Evolutionary conservation across 1,140 invertebrate genomes (phyloP).

Genomic region (Magallana angulata): DNA sequence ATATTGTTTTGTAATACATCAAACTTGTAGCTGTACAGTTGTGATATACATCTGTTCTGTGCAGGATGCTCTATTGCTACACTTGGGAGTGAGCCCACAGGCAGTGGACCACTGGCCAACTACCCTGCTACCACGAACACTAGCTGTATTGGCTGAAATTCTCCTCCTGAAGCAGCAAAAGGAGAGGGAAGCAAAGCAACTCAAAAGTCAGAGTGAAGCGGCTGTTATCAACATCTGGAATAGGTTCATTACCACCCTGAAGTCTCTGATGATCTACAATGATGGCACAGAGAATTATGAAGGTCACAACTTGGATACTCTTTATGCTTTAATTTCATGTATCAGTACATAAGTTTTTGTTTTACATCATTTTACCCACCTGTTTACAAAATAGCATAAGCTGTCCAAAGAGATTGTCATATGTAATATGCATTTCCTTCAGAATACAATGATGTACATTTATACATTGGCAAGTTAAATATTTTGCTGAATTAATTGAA

Average conservation of each 20-base stretch:
- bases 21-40: too few species aligned
- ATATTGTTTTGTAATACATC: too few species aligned
- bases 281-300: conserved; percentile 71
- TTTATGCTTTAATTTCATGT: background rate
- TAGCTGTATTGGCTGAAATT: conserved; percentile 89
- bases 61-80: conserved; percentile 86
- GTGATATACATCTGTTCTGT: background rate
- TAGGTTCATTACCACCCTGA: conserved; percentile 90
- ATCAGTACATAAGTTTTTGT: background rate
- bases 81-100: conserved; percentile 89
- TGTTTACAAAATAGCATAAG: background rate
- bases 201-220: conserved; percentile 83
- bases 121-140: conserved; percentile 90
- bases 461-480: background rate
- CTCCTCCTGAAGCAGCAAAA: conserved; percentile 88
- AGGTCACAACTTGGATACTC: conserved; percentile 60
- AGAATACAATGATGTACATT: background rate
- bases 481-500: too few species aligned
- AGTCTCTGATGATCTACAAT: conserved; percentile 85
- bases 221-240: conserved; percentile 94
- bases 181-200: conserved; percentile 83
- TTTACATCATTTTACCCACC: background rate
- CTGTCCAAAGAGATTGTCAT: background rate
- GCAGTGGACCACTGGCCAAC: conserved; percentile 86
- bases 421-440: background rate